These are phyloP conservation scores for Gonioctena quinquepunctata DNA, from an alignment of 1,140 invertebrate species.

Conservation along the genomic window DNA sequence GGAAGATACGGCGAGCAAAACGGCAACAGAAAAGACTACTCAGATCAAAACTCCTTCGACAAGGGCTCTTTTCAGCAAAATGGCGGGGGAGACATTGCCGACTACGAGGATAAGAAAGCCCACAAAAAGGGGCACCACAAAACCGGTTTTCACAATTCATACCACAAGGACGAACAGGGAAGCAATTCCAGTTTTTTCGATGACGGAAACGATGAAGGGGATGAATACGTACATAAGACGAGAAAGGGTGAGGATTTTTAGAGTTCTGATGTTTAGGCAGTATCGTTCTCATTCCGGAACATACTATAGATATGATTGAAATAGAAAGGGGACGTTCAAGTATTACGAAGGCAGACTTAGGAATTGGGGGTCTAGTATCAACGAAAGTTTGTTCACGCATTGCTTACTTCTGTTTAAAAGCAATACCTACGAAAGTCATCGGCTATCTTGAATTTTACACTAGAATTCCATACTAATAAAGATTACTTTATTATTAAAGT, in stretches of 20 bases:
- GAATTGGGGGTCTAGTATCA: no score
- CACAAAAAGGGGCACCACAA: conserved; percentile 68
- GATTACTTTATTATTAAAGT: no score
- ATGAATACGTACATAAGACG: conserved; percentile 59
- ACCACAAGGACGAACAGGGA: conserved; percentile 69
- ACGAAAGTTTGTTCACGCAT: no score
- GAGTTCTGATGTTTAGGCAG: no score
- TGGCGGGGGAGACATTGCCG: conserved; percentile 32
- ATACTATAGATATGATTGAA: no score
- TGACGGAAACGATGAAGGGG: conserved; percentile 64
- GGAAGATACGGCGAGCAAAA: conserved; percentile 40
- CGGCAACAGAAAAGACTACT: conserved; percentile 37
- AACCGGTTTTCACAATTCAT: conserved; percentile 66
- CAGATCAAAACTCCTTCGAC: conserved; percentile 38
- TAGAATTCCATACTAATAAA: no score
- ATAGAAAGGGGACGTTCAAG: no score
- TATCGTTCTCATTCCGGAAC: no score
- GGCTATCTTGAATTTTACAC: no score
- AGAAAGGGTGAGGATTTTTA: conserved; percentile 52
- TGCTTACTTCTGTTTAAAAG: no score
- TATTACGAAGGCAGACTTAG: no score
- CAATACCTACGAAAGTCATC: no score
- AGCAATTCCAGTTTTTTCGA: conserved; percentile 69
- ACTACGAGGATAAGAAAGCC: conserved; percentile 58
- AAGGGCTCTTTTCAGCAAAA: conserved; percentile 43